Conservation (phyloP, 2,797 vertebrate species). For the Halcyon chelicuti region DNA sequence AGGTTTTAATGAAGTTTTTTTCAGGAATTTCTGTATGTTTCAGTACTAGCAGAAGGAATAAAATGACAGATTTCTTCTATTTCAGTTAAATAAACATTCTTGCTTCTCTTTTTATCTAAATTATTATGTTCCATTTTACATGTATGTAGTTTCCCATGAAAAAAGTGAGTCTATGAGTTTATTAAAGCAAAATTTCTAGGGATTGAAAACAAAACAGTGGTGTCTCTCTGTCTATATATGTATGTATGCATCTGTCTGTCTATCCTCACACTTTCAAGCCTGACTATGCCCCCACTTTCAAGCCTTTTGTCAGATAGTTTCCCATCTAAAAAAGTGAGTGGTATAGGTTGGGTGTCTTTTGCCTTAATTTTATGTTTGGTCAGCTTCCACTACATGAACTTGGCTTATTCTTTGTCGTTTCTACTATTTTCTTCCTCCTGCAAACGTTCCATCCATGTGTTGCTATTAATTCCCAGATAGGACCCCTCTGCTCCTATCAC, state of each 20-base stretch:
- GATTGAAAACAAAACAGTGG: neutral
- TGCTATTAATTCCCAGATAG: neutral
- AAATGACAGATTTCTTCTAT: conserved; percentile 1
- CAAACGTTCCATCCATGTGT: neutral
- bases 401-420: neutral
- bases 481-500: neutral
- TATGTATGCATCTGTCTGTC: neutral
- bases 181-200: neutral
- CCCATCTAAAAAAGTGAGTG: neutral
- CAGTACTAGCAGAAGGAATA: neutral
- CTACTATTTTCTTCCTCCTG: neutral
- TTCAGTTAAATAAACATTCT: conserved; percentile 7
- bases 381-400: neutral
- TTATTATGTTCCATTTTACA: neutral
- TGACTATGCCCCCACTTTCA: neutral
- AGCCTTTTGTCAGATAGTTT: neutral
- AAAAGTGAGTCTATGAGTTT: neutral
- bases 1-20: neutral
- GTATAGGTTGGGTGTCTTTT: neutral
- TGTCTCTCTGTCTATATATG: neutral
- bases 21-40: neutral
- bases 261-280: neutral
- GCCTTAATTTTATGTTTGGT: neutral
- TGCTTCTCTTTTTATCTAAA: neutral
- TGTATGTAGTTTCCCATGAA: neutral